phyloP scores from a whole-genome alignment of 2,888 invertebrate species.

The Diloba caeruleocephala region DNA sequence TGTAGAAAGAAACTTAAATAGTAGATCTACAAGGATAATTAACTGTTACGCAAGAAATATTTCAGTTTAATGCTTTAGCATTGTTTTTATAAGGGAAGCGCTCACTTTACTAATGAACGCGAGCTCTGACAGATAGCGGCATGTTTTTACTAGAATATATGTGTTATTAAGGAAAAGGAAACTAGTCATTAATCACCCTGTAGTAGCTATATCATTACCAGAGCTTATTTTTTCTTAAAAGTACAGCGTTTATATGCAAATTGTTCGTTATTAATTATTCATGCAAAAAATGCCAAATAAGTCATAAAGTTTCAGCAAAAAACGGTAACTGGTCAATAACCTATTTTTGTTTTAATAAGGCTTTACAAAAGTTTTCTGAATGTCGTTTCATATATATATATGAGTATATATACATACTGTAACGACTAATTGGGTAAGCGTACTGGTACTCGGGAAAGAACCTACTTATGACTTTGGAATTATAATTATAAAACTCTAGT shows the following conservation, averaged over 20 bases:
- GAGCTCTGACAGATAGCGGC: slow-evolving; percentile 46
- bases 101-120: slow-evolving; percentile 40
- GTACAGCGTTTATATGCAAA: slow-evolving; percentile 48
- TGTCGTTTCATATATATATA: too few species aligned
- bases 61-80: slow-evolving; percentile 26
- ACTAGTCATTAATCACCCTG: slow-evolving; percentile 63
- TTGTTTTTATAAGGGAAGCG: slow-evolving; percentile 30
- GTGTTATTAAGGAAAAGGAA: slow-evolving; percentile 59
- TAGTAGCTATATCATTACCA: slow-evolving; percentile 47
- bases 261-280: slow-evolving; percentile 44
- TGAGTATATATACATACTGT: too few species aligned
- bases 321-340: slow-evolving; percentile 50
- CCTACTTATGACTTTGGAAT: too few species aligned
- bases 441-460: too few species aligned
- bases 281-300: slow-evolving; percentile 46
- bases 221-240: slow-evolving; percentile 28
- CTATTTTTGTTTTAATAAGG: too few species aligned
- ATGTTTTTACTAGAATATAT: slow-evolving; percentile 43
- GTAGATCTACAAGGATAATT: slow-evolving; percentile 2
- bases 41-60: slow-evolving; percentile 24
- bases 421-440: too few species aligned
- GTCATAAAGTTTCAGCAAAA: slow-evolving; percentile 42
- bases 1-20: slow-evolving; percentile 9
- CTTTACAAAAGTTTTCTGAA: too few species aligned
- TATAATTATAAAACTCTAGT: too few species aligned